phyloP scores from a whole-genome alignment of 2,888 invertebrate genomes.

The Latrodectus elegans region DNA sequence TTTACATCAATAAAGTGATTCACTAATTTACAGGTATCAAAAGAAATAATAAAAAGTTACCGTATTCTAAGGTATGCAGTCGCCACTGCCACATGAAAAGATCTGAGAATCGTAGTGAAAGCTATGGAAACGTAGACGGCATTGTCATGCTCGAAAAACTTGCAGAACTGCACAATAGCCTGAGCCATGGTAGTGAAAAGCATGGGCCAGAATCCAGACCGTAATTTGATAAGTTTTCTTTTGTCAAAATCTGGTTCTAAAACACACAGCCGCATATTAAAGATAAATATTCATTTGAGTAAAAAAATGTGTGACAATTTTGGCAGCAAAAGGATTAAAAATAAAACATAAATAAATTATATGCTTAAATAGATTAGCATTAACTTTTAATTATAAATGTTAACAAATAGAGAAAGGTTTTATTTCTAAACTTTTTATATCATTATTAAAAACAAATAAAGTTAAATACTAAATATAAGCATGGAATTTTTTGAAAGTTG shows the following conservation, averaged over 20 bases:
- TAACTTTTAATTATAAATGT: too few species aligned
- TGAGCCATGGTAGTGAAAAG: conserved; percentile 69
- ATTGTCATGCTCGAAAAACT: conserved; percentile 75
- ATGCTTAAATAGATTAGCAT: too few species aligned
- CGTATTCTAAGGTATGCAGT: conserved; percentile 73
- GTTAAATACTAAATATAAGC: too few species aligned
- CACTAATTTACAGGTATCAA: too few species aligned
- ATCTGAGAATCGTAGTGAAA: conserved; percentile 73
- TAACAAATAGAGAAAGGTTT: too few species aligned
- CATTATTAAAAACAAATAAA: too few species aligned
- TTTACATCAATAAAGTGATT: too few species aligned
- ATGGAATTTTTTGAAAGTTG: too few species aligned
- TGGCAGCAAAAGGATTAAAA: neutral
- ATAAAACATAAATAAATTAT: neutral
- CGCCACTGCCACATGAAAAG: conserved; percentile 73
- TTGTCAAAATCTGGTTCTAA: conserved; percentile 58
- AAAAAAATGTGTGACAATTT: neutral
- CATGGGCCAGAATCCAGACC: conserved; percentile 71
- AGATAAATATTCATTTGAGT: neutral
- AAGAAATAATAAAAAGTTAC: conserved; percentile 64
- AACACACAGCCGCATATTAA: neutral
- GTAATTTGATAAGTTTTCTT: conserved; percentile 54
- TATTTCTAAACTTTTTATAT: too few species aligned
- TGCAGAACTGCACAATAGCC: conserved; percentile 66
- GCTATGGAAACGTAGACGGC: conserved; percentile 73